These are phyloP conservation scores for Sphenopsis melanotis DNA, from an alignment of 2,797 vertebrate species.

Conservation along the genomic window DNA sequence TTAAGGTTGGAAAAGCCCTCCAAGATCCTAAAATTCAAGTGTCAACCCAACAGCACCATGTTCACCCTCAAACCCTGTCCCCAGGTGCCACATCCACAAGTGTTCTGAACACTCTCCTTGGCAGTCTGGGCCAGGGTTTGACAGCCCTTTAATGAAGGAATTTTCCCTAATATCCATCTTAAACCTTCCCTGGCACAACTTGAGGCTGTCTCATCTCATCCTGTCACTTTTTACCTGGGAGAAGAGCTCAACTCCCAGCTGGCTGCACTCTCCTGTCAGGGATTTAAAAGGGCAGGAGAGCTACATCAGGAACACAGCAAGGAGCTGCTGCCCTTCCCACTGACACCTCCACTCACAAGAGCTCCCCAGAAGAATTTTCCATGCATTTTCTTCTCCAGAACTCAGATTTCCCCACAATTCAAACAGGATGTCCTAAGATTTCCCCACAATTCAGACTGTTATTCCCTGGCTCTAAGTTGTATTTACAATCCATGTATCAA, in stretches of 20 bases:
- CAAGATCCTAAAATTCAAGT: neutral
- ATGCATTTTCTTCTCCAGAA: neutral
- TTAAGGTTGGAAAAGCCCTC: neutral
- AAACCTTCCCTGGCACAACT: neutral
- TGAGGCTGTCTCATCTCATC: neutral
- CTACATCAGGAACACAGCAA: neutral
- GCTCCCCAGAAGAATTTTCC: neutral
- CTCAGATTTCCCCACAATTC: neutral
- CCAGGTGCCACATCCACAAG: neutral
- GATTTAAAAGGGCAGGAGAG: neutral
- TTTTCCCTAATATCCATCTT: neutral
- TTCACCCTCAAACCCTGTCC: neutral
- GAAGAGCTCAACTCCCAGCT: fast-evolving
- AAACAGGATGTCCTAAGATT: neutral
- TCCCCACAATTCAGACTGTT: neutral
- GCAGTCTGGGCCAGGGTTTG: neutral
- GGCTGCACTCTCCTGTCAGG: neutral
- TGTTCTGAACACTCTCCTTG: neutral
- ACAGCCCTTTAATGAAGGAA: neutral
- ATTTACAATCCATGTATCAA: neutral
- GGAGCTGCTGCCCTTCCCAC: neutral
- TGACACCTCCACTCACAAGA: neutral
- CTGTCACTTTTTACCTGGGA: neutral
- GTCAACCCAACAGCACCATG: neutral
- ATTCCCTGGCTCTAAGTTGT: neutral